Base-by-base conservation (phyloP, 2,797 vertebrate genomes). In the Centroberyx gerrardi region DNA sequence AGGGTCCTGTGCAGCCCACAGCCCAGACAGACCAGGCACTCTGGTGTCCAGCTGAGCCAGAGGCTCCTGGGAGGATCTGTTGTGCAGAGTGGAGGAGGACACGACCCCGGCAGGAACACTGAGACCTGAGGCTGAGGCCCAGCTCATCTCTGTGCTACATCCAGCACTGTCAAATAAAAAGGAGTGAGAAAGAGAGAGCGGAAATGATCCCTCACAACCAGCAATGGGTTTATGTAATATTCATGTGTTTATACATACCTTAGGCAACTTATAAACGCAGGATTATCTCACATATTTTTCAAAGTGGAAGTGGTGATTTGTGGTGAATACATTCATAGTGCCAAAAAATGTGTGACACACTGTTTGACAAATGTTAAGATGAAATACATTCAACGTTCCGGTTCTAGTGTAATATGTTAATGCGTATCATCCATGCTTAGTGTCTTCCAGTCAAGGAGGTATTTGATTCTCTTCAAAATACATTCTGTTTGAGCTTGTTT, bases 391-490 rank as follows among this genome's bases (percentile, higher is more conserved):
- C 78, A 79, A 22, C 52, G 46, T 64, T 18, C 51, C 62, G 55
- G 55, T 59, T 72, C 62, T 60, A 27, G 60, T 18, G 15, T 28
- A 22, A 44, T 22, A 51, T 12, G 3, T 22, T 29, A 46, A 53
- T 28, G 15, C 46, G 5, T 58, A 63, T 69, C 0, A 72, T 12
- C 17, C 8, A 17, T 3, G 60, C 10, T 51, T 28, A 15, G 40
- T 40, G 15, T 63, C 33, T 60, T 72, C 29, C 65, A 59, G 27
- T 62, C 56, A 51, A 66, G 49, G 77, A 88, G 68, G 68, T 87
- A 84, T 88, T 68, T 59, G 8, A 72, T 73, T 76, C 49, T 36
- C 49, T 59, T 67, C 8, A 51, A 81, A 70, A 72, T 81, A 86
- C 75, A 85, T 88, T 86, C 74, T 72, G 9, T 42, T 72, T 65